phyloP scores from a whole-genome alignment of 2,888 invertebrate genomes.

The Liposcelis brunnea region DNA sequence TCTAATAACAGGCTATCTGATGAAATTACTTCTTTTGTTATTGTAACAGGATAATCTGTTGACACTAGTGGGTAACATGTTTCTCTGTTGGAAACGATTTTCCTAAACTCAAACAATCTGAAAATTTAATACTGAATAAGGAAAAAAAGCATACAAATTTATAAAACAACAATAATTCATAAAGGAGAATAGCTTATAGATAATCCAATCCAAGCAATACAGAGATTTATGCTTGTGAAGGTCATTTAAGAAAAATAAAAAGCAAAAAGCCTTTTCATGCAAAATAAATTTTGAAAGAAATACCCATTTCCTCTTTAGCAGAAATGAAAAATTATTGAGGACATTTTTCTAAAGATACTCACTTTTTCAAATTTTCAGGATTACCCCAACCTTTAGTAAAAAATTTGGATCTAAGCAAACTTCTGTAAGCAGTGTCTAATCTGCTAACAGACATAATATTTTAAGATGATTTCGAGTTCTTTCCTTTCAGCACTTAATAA shows the following conservation, averaged over 20 bases:
- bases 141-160: no score
- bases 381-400: conserved; percentile 96
- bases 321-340: no score
- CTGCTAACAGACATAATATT: conserved; percentile 27
- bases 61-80: conserved; percentile 67
- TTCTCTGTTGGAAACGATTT: conserved; percentile 67
- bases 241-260: no score
- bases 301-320: no score
- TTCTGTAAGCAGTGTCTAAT: conserved; percentile 66
- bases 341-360: no score
- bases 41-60: conserved; percentile 65
- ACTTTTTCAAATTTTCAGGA: conserved; percentile 78
- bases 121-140: no score
- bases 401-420: conserved; percentile 73
- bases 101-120: conserved; percentile 82
- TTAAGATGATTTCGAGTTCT: not conserved
- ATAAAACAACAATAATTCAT: not conserved
- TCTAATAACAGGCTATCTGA: conserved; percentile 60
- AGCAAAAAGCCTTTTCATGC: no score
- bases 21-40: conserved; percentile 48
- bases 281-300: no score
- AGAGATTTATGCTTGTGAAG: no score
- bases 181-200: not conserved
- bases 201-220: no score
- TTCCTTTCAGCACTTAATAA: no score